Percentiles rank a stretch among this genome's conserved stretches.
Evolutionary conservation across 1,140 invertebrate genomes (phyloP).

Genomic region (Penaeus vannamei): DNA sequence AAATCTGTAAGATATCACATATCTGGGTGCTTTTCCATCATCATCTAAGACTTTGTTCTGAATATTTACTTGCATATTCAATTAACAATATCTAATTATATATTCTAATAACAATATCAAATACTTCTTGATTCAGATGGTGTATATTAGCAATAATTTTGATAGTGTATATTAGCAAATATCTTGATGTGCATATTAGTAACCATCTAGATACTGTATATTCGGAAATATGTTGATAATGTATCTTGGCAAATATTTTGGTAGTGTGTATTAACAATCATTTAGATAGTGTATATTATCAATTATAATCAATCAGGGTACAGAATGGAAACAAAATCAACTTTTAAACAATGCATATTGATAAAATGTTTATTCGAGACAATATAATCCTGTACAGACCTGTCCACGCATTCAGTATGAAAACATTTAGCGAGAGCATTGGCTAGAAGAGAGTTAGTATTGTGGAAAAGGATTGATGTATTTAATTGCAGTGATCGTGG

Average conservation of each 20-base stretch:
- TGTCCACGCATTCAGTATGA: constrained; percentile 62
- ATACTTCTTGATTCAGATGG: too few species aligned
- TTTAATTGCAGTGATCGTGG: constrained; percentile 47
- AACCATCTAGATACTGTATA: background rate
- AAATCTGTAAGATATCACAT: too few species aligned
- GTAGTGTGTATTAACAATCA: too few species aligned
- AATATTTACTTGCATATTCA: too few species aligned
- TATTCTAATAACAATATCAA: too few species aligned
- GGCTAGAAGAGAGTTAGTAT: constrained; percentile 53
- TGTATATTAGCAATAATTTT: too few species aligned
- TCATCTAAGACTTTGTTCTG: too few species aligned
- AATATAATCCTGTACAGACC: constrained; percentile 63
- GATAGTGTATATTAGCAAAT: background rate
- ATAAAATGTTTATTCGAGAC: constrained; percentile 65
- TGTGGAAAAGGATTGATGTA: constrained; percentile 57
- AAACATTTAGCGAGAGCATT: constrained; percentile 62
- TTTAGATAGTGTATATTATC: background rate
- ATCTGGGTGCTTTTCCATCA: too few species aligned
- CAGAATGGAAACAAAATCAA: constrained; percentile 55
- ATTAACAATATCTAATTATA: too few species aligned
- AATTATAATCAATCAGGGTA: constrained; percentile 14
- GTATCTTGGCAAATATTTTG: background rate
- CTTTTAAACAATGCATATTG: constrained; percentile 63
- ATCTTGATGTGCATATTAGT: too few species aligned
- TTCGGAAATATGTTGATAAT: background rate